A percentile compares a stretch with the other conserved stretches of the same genome.
Evolutionary conservation across 2,888 invertebrate genomes (phyloP).

Genomic region (Dasypolia templi): DNA sequence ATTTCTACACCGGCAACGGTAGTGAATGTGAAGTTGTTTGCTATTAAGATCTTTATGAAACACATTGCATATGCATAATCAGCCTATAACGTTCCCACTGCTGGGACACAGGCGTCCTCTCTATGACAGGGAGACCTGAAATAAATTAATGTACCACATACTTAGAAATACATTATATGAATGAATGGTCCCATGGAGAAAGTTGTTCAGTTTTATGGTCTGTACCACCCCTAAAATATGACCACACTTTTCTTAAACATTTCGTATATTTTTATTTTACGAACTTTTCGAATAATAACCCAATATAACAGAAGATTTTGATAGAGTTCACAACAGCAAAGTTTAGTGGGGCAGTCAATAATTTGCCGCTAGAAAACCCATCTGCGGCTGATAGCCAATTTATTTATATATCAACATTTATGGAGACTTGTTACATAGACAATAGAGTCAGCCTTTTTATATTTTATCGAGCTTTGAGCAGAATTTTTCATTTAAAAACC

Average conservation of each 20-base stretch:
- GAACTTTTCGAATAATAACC: background rate
- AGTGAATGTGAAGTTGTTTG: no score
- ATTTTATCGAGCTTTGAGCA: constrained; percentile 9
- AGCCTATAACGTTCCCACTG: no score
- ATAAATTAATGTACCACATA: no score
- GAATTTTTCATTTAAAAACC: no score
- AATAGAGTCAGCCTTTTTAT: constrained; percentile 26
- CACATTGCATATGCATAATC: no score
- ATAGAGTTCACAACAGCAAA: constrained; percentile 11
- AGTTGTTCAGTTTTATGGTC: background rate
- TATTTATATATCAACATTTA: constrained; percentile 31
- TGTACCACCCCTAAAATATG: background rate
- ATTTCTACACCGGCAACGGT: no score
- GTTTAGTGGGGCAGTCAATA: constrained; percentile 16
- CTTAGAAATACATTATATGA: no score
- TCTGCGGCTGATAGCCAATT: constrained; percentile 29
- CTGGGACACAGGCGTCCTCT: no score
- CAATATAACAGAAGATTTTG: background rate
- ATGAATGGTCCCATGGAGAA: background rate
- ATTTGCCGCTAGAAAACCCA: constrained; percentile 33
- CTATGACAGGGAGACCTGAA: no score
- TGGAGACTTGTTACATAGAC: constrained; percentile 27
- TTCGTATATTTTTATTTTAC: background rate
- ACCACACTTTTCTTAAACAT: background rate
- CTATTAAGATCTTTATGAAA: no score